These are phyloP conservation scores for Nannoperca obscura DNA, from an alignment of 2,797 vertebrate species.

Conservation along the genomic window DNA sequence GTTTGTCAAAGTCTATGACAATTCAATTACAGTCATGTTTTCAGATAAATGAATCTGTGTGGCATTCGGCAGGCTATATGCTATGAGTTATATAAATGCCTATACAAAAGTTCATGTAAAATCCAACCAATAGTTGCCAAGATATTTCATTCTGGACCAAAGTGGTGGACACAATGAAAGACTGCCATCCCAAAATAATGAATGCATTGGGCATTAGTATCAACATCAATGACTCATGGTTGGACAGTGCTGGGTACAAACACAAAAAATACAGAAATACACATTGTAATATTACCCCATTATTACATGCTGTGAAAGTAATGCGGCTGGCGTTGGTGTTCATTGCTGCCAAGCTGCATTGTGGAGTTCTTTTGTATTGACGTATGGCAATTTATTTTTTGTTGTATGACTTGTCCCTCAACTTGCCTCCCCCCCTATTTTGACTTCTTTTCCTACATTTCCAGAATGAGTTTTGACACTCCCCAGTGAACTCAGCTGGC, in stretches of 20 bases:
- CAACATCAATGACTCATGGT: neutral
- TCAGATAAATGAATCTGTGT: neutral
- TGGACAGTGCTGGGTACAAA: neutral
- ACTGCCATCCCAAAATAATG: neutral
- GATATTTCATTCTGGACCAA: neutral
- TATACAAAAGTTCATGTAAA: neutral
- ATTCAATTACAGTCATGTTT: neutral
- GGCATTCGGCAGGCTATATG: no score
- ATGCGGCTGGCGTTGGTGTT: neutral
- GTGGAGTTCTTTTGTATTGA: neutral
- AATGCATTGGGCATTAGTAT: neutral
- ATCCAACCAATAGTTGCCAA: neutral
- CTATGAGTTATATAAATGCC: no score
- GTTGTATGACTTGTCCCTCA: neutral
- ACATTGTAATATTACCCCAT: neutral
- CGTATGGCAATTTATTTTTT: conserved; percentile 1
- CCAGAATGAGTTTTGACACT: conserved; percentile 5
- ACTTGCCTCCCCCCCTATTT: neutral
- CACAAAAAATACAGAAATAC: neutral
- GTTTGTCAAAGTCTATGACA: neutral
- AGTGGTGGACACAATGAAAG: neutral
- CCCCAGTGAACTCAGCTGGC: neutral
- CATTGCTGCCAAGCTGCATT: neutral
- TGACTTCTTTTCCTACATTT: conserved; percentile 25
- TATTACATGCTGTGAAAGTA: neutral